Base-by-base conservation (phyloP, 2,113 vertebrate genomes). In the Lichenostomus cassidix region DNA sequence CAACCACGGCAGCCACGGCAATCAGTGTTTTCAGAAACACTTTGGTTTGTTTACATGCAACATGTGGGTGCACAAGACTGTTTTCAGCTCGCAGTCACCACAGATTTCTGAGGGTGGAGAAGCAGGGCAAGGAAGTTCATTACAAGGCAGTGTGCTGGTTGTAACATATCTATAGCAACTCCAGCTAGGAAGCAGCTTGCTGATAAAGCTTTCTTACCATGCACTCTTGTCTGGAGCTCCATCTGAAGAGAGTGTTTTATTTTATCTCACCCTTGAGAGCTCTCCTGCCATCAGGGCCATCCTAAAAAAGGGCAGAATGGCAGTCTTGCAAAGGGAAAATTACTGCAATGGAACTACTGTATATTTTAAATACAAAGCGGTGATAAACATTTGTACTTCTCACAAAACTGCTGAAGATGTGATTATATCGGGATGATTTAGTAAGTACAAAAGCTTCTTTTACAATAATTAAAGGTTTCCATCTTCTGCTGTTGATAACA, bases 21-120 rank as follows among this genome's bases (percentile, higher is more conserved):
- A 75, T 49, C 82, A 89, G 85, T 84, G 90, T 97, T 95, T 96
- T 94, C 89, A 79, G 87, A 84, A 95, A 87, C 91, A 94, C 65
- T 95, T 95, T 16, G 18, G 53, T 84, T 84, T 92, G 83, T 95
- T 91, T 94, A 84, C 46, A 56, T 11, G 31, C 9, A 73, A 65
- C 37, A 91, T 56, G 74, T 39, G 89, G 95, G 50, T 5, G 49
- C 44, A 89, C 65, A 89, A 91, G 49, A 37, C 58, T 71, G 19
- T 50, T 78, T 58, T 70, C 78, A 63, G 63, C 33, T 78, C 28
- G 3, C 87, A 95, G 69, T 53, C 89, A 91, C 74, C 70, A 76
- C 91, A 90, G 84, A 94, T 79, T 81, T 87, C 78, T 49, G 78
- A 75, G 81, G 47, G 70, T 75, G 90, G 73, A 24, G 77, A 95